Base-by-base conservation (phyloP, 2,113 vertebrate genomes). In the Oryzias curvinotus region DNA sequence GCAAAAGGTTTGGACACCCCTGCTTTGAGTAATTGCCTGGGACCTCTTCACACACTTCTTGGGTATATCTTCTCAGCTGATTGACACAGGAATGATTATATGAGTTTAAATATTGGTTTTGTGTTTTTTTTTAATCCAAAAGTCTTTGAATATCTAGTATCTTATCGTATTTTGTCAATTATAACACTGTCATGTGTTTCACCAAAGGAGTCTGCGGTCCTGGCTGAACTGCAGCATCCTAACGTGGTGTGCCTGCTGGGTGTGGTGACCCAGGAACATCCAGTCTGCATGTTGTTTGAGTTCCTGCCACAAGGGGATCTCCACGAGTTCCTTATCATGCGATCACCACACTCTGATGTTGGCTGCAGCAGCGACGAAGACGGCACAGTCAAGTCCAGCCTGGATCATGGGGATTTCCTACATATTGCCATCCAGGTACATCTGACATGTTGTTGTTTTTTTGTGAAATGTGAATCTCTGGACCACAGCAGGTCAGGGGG, bases 361-460 rank as follows among this genome's bases (percentile, higher is more conserved):
- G 97, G 97, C 42, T 98, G 97, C 83, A 98, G 96, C 91, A 98
- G 96, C 1, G 97, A 98, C 1, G 96, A 99, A 83, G 97, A 99
- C 0, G 96, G 97, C 14, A 99, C 96, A 0, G 95, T 98, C 1
- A 97, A 95, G 28, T 98, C 97, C 85, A 97, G 95, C 84, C 90
- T 99, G 71, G 97, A 99, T 72, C 97, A 98, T 0, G 94, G 93
- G 0, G 97, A 99, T 82, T 98, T 99, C 86, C 92, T 99, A 43
- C 96, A 98, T 43, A 93, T 99, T 52, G 91, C 96, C 0, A 91
- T 94, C 52, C 97, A 99, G 87, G 88, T 87, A 54, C 21, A 23
- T 23, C 0, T 23, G 21, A 23, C 21, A 21, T 21, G 21, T 23
- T 21, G 21, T 23, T 23, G 3, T 23, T 23, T 23, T 21, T 23